Evolutionary conservation across 2,113 vertebrate genomes (phyloP).

Genomic region (Lamprotornis superbus): DNA sequence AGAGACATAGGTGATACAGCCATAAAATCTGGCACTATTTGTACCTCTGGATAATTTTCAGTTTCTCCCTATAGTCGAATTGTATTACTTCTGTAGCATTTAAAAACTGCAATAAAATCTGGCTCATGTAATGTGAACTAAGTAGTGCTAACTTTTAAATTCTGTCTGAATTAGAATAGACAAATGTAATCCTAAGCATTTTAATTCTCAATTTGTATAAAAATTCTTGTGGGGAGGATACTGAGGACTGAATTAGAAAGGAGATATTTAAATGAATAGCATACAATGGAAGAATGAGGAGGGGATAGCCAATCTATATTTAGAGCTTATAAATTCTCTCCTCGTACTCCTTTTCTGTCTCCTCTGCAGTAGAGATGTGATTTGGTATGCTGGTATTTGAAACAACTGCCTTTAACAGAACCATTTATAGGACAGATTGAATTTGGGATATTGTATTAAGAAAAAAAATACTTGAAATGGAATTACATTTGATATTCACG

Average conservation of each 20-base stretch:
- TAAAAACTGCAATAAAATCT: neutral
- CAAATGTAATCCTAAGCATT: neutral
- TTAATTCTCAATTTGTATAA: neutral
- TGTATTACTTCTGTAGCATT: neutral
- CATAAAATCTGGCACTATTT: neutral
- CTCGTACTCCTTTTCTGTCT: neutral
- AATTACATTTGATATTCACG: neutral
- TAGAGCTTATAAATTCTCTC: neutral
- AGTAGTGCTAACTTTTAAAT: neutral
- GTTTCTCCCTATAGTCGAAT: neutral
- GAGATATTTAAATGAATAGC: neutral
- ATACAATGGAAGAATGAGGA: neutral
- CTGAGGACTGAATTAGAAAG: neutral
- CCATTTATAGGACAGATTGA: neutral
- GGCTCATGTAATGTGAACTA: neutral
- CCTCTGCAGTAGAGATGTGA: neutral
- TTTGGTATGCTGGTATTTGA: constrained; percentile 39
- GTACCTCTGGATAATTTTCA: neutral
- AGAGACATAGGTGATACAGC: neutral
- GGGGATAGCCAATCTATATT: neutral
- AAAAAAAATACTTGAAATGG: neutral
- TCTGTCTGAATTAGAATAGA: neutral
- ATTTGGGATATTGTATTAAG: neutral
- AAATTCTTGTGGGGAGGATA: neutral
- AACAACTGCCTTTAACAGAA: constrained; percentile 31